These are phyloP conservation scores for Drosophila subpulchrella DNA, from an alignment of 1,140 invertebrate genomes.

Conservation along the genomic window DNA sequence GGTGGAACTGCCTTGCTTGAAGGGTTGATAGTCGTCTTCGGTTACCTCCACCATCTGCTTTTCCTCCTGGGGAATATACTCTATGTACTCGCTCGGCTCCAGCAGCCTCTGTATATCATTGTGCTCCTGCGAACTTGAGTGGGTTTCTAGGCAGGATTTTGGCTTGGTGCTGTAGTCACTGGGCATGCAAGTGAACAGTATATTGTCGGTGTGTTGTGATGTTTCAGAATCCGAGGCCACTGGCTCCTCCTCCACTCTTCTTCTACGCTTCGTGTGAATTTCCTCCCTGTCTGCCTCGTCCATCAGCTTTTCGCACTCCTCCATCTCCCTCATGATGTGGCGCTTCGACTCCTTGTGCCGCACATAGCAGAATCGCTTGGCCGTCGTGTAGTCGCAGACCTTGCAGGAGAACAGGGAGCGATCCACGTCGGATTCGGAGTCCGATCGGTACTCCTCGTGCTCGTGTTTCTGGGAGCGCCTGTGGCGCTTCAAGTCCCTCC, in stretches of 20 bases:
- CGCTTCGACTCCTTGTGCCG: slow-evolving; percentile 21
- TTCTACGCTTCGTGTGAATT: not conserved
- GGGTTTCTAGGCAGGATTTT: not conserved
- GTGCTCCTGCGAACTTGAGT: not conserved
- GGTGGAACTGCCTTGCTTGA: not conserved
- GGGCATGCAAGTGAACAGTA: slow-evolving; percentile 10
- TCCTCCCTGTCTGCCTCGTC: not conserved
- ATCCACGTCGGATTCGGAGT: slow-evolving; percentile 36
- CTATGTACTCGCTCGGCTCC: not conserved
- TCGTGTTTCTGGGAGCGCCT: slow-evolving; percentile 26
- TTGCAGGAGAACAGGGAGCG: slow-evolving; percentile 14
- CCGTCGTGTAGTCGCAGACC: slow-evolving; percentile 31
- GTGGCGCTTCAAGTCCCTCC: slow-evolving; percentile 32
- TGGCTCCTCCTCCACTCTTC: not conserved
- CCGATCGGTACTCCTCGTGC: not conserved
- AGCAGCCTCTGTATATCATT: not conserved
- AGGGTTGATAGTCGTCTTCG: not conserved
- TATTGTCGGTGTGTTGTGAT: not conserved
- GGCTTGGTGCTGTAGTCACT: slow-evolving; percentile 10
- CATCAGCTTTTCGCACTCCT: slow-evolving; percentile 8
- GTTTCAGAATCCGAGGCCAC: not conserved
- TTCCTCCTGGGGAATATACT: not conserved
- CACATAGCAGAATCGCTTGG: slow-evolving; percentile 24
- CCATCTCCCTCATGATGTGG: slow-evolving; percentile 5
- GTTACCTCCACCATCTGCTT: not conserved